Evolutionary conservation across 2,888 invertebrate genomes (phyloP).

Genomic region (Pocota personata): DNA sequence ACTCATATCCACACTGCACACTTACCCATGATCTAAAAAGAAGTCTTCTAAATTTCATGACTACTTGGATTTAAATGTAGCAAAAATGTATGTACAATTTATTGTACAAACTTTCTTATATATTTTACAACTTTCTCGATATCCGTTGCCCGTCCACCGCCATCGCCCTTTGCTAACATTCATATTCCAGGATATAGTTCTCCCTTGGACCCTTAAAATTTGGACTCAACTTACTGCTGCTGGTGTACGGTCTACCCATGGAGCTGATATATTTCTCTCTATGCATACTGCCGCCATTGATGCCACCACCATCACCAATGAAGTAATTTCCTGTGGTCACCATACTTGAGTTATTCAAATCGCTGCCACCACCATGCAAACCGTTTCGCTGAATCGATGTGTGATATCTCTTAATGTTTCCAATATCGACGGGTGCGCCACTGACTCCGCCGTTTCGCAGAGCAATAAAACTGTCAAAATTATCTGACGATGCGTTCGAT

Average conservation of each 20-base stretch:
- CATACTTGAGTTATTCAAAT: conserved; percentile 46
- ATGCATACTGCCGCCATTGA: conserved; percentile 1
- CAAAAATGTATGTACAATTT: background rate
- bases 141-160: background rate
- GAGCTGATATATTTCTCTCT: conserved; percentile 34
- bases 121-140: background rate
- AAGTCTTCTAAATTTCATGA: background rate
- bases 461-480: conserved; percentile 80
- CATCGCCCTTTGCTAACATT: conserved; percentile 78
- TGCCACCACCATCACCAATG: conserved; percentile 35
- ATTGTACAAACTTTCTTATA: background rate
- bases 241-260: conserved; percentile 28
- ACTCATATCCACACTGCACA: background rate
- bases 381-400: conserved; percentile 46
- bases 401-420: conserved; percentile 52
- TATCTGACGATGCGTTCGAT: conserved; percentile 80
- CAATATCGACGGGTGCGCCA: conserved; percentile 11
- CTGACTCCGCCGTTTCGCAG: conserved; percentile 76
- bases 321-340: conserved; percentile 46
- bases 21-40: background rate
- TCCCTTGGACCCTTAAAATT: conserved; percentile 74
- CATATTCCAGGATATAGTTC: conserved; percentile 81
- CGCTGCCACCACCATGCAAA: conserved; percentile 4
- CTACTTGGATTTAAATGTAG: background rate
- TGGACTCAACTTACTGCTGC: conserved; percentile 41